These are phyloP conservation scores for Enteromius paludinosus DNA, from an alignment of 2,797 vertebrate species.

Conservation along the genomic window DNA sequence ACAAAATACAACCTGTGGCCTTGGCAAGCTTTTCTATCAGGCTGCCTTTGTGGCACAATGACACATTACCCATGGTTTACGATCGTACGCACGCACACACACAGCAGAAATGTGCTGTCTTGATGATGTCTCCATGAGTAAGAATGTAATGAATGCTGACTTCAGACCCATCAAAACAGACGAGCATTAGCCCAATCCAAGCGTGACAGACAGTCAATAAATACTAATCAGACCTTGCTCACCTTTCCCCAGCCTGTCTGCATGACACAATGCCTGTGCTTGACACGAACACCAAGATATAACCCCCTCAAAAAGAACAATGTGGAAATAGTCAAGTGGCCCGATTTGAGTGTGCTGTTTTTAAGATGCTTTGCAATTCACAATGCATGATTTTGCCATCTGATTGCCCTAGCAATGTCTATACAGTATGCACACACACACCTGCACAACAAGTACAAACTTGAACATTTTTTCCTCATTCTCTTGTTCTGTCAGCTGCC, in stretches of 20 bases:
- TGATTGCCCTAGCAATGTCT: background rate
- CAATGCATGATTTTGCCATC: background rate
- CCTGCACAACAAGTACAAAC: background rate
- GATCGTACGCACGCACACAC: constrained; percentile 62
- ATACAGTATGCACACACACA: background rate
- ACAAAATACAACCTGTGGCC: constrained; percentile 50
- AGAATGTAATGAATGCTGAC: constrained; percentile 54
- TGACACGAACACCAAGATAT: constrained; percentile 4
- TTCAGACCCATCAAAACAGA: constrained; percentile 41
- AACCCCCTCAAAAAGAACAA: background rate
- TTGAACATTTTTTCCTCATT: background rate
- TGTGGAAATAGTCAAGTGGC: background rate
- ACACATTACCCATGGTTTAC: constrained; percentile 48
- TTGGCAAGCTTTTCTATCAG: constrained; percentile 33
- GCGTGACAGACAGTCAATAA: constrained; percentile 43
- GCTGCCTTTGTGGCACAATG: constrained; percentile 35
- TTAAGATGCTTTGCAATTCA: background rate
- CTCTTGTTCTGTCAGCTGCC: constrained; percentile 12
- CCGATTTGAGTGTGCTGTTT: background rate
- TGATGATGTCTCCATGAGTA: constrained; percentile 53
- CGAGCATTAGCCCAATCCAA: constrained; percentile 44
- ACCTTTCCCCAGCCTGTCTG: constrained; percentile 32
- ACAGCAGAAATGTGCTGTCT: constrained; percentile 59
- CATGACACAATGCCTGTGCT: constrained; percentile 17
- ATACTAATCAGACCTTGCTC: constrained; percentile 50